phyloP scores from a whole-genome alignment of 2,888 invertebrate genomes.

The Hoplodrina ambigua region DNA sequence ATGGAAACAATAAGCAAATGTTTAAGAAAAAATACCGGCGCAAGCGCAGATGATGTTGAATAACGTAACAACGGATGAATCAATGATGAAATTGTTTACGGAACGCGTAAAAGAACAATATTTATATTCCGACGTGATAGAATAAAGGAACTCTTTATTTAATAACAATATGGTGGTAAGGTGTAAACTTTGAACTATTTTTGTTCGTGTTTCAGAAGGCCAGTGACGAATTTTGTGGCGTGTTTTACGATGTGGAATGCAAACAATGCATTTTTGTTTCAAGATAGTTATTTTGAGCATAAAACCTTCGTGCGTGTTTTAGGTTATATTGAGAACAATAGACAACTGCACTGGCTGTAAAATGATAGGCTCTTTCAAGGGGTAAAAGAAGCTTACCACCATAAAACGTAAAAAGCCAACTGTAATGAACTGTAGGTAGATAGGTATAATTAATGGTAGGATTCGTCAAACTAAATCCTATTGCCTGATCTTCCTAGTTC shows the following conservation, averaged over 20 bases:
- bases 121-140: conserved; percentile 41
- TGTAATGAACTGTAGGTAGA: too few species aligned
- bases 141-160: conserved; percentile 37
- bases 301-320: conserved; percentile 14
- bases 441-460: too few species aligned
- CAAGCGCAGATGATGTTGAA: conserved; percentile 20
- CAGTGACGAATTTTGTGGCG: conserved; percentile 21
- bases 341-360: not conserved
- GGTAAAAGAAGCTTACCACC: not conserved
- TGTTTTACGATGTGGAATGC: conserved; percentile 28
- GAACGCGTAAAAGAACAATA: conserved; percentile 44
- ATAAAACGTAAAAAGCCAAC: too few species aligned
- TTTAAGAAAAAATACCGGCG: conserved; percentile 11
- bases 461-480: too few species aligned
- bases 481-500: too few species aligned
- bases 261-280: conserved; percentile 32
- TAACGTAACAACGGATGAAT: conserved; percentile 35
- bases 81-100: conserved; percentile 60
- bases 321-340: not conserved
- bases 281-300: conserved; percentile 4
- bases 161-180: conserved; percentile 18
- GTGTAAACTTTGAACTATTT: conserved; percentile 35
- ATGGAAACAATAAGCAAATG: conserved; percentile 23
- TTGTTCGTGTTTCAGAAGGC: conserved; percentile 15
- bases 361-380: not conserved